phyloP scores from a whole-genome alignment of 1,140 invertebrate species.

The Achroia grisella region DNA sequence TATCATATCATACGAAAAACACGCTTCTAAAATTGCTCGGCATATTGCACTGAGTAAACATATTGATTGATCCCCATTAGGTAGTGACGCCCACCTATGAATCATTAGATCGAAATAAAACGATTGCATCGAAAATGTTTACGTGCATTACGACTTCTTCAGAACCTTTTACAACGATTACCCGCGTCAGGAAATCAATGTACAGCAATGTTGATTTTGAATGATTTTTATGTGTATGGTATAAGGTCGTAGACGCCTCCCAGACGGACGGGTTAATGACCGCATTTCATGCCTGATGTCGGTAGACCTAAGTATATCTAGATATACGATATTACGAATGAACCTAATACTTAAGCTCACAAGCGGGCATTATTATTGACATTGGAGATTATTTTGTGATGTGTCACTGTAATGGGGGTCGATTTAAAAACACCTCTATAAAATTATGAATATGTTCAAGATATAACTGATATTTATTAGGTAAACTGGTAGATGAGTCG shows the following conservation, averaged over 20 bases:
- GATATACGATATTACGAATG: slow-evolving; percentile 23
- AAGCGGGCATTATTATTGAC: slow-evolving; percentile 2
- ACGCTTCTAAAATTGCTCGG: slow-evolving; percentile 2
- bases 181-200: slow-evolving; percentile 18
- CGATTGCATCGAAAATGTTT: not conserved
- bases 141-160: slow-evolving; percentile 11
- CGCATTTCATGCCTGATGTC: slow-evolving; percentile 24
- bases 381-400: not conserved
- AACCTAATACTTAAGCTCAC: slow-evolving; percentile 12
- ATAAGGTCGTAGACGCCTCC: slow-evolving; percentile 35
- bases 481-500: too few species aligned
- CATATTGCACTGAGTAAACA: slow-evolving; percentile 19
- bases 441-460: too few species aligned
- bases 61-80: slow-evolving; percentile 24
- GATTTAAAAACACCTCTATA: too few species aligned
- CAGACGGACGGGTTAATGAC: slow-evolving; percentile 40
- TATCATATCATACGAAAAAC: too few species aligned
- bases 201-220: slow-evolving; percentile 10
- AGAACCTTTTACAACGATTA: not conserved
- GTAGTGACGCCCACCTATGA: slow-evolving; percentile 9
- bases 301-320: slow-evolving; percentile 16
- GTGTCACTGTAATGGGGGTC: too few species aligned
- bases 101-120: not conserved
- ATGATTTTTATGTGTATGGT: slow-evolving; percentile 7
- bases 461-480: too few species aligned